Percentiles rank a stretch among this genome's conserved stretches.
These are phyloP conservation scores for Semotilus atromaculatus DNA, from an alignment of 2,797 vertebrate genomes.

Conservation along the genomic window DNA sequence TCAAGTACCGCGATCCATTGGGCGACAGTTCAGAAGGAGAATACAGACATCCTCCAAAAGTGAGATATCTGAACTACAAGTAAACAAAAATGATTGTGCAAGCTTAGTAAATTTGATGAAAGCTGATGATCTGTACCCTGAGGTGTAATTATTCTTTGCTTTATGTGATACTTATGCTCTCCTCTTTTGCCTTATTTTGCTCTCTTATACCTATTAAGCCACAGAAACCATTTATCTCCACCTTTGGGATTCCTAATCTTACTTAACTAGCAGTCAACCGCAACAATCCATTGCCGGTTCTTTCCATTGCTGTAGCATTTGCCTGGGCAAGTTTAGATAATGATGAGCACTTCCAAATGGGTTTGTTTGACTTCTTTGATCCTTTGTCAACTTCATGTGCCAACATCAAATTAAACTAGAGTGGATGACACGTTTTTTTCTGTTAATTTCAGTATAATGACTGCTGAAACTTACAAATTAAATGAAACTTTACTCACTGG, in stretches of 20 bases:
- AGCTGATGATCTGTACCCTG: constrained; percentile 37
- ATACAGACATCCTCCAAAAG: constrained; percentile 53
- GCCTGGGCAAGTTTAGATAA: constrained; percentile 49
- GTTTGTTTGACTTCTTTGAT: constrained; percentile 46
- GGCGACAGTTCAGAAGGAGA: constrained; percentile 33
- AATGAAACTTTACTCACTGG: constrained; percentile 1
- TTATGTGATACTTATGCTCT: constrained; percentile 48
- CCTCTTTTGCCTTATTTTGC: neutral
- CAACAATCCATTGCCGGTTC: constrained; percentile 24
- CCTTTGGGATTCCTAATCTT: constrained; percentile 34
- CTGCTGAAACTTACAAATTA: constrained; percentile 4
- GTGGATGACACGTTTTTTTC: constrained; percentile 21
- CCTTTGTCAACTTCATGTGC: constrained; percentile 26
- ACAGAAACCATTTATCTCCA: constrained; percentile 28
- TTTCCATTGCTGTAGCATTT: constrained; percentile 20
- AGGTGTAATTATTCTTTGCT: constrained; percentile 59
- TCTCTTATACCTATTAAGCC: neutral
- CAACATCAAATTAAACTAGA: constrained; percentile 34
- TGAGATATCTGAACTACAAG: constrained; percentile 44
- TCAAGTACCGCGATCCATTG: constrained; percentile 3
- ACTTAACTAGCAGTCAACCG: constrained; percentile 6
- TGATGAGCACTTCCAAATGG: constrained; percentile 28
- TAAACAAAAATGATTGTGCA: constrained; percentile 3
- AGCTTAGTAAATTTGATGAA: neutral
- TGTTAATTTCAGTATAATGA: constrained; percentile 2